Conservation (phyloP, 2,797 vertebrate genomes). For the Chelidonichthys spinosus region DNA sequence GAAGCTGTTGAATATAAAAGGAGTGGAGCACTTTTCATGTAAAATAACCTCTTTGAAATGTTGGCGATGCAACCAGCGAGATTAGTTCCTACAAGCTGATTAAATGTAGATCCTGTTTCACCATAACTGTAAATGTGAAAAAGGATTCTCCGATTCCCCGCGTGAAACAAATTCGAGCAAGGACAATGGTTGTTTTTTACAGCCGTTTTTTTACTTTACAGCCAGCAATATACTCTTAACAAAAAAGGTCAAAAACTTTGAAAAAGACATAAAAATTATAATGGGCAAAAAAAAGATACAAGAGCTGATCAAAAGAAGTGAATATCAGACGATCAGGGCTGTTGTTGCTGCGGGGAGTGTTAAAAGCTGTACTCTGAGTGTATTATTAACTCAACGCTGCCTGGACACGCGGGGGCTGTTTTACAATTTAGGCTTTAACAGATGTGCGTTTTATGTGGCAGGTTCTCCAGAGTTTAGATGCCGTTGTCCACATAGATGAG, state of each 20-base stretch:
- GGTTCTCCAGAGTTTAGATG: conserved; percentile 87
- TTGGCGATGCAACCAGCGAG: neutral
- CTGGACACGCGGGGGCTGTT: conserved; percentile 70
- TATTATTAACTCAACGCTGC: conserved; percentile 70
- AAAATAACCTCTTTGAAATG: neutral
- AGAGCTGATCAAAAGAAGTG: conserved; percentile 34
- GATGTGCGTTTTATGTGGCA: conserved; percentile 86
- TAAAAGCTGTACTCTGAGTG: conserved; percentile 45
- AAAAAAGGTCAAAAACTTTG: conserved; percentile 36
- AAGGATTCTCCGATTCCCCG: neutral
- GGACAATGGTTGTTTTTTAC: neutral
- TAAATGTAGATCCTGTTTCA: neutral
- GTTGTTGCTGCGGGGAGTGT: conserved; percentile 43
- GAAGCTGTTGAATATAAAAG: neutral
- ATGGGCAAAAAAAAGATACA: neutral
- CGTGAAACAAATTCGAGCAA: neutral
- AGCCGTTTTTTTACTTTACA: too few relatives aligned
- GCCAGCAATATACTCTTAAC: neutral
- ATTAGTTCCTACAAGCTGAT: neutral
- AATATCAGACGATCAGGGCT: conserved; percentile 33
- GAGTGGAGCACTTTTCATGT: neutral
- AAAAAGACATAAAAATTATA: conserved; percentile 8
- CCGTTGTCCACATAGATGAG: conserved; percentile 83
- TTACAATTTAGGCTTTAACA: conserved; percentile 81
- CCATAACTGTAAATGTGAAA: neutral